Evolutionary conservation across 2,888 invertebrate species (phyloP).

Genomic region (Ochropleura plecta): DNA sequence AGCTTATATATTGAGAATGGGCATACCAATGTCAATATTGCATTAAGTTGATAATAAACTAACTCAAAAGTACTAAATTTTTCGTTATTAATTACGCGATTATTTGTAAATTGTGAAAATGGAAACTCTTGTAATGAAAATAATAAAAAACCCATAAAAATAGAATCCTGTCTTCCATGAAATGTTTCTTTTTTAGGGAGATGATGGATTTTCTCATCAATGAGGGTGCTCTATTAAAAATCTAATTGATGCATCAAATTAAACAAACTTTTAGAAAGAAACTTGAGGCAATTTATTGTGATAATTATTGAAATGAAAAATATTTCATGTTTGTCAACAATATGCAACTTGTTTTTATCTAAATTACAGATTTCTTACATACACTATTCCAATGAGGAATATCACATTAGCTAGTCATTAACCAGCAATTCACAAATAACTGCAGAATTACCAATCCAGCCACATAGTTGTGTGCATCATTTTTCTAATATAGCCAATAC

Average conservation of each 20-base stretch:
- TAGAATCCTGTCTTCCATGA: slow-evolving; percentile 75
- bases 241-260: slow-evolving; percentile 30
- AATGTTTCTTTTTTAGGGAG: slow-evolving; percentile 75
- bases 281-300: slow-evolving; percentile 84
- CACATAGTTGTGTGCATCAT: slow-evolving; percentile 60
- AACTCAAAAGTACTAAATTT: slow-evolving; percentile 78
- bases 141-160: slow-evolving; percentile 78
- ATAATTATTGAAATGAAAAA: slow-evolving; percentile 78
- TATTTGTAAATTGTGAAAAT: slow-evolving; percentile 72
- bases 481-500: slow-evolving; percentile 66
- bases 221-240: slow-evolving; percentile 6
- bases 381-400: slow-evolving; percentile 73
- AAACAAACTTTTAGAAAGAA: slow-evolving; percentile 72
- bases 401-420: slow-evolving; percentile 78
- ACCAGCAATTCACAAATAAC: slow-evolving; percentile 65
- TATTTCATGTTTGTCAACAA: slow-evolving; percentile 79
- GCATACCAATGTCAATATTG: slow-evolving; percentile 80
- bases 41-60: slow-evolving; percentile 84
- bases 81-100: slow-evolving; percentile 82
- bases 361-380: slow-evolving; percentile 73
- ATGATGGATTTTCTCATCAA: slow-evolving; percentile 39
- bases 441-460: slow-evolving; percentile 63
- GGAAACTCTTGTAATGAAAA: slow-evolving; percentile 72
- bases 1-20: slow-evolving; percentile 71
- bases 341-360: slow-evolving; percentile 75